A percentile compares a stretch with the other conserved stretches of the same genome.
Conservation (phyloP, 2,797 vertebrate genomes). For the Clarias pachynema region DNA sequence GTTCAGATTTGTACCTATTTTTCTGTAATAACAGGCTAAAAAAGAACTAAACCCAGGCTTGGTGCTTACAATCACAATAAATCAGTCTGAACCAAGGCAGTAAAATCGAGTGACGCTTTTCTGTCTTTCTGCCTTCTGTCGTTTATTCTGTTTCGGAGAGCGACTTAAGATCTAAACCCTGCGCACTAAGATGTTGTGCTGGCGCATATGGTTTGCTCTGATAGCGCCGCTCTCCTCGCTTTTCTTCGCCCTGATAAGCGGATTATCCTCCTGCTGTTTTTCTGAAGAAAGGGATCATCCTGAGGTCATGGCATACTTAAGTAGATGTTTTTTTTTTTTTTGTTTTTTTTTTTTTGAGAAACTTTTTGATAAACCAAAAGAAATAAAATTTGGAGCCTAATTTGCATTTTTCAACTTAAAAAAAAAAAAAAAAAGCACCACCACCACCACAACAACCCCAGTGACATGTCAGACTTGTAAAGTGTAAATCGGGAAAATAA, state of each 20-base stretch:
- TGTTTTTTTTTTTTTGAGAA: background rate
- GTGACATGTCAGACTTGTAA: background rate
- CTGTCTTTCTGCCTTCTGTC: background rate
- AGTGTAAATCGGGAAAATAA: background rate
- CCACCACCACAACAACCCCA: too few species aligned
- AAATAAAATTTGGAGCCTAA: background rate
- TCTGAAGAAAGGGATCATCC: constrained; percentile 9
- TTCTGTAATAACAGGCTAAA: background rate
- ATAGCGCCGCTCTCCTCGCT: background rate
- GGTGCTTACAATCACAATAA: background rate
- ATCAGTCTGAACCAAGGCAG: background rate
- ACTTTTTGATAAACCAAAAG: background rate
- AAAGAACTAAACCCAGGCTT: background rate
- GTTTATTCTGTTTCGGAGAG: background rate
- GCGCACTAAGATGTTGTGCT: background rate
- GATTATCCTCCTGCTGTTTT: constrained; percentile 23
- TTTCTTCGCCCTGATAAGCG: constrained; percentile 15
- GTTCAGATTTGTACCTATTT: background rate
- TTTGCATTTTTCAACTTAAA: background rate
- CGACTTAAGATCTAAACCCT: background rate
- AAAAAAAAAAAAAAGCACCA: background rate
- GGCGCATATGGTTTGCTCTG: background rate
- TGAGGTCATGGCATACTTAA: background rate
- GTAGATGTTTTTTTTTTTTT: background rate
- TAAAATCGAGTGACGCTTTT: background rate